phyloP scores from a whole-genome alignment of 2,797 vertebrate genomes.

The Falco cherrug region DNA sequence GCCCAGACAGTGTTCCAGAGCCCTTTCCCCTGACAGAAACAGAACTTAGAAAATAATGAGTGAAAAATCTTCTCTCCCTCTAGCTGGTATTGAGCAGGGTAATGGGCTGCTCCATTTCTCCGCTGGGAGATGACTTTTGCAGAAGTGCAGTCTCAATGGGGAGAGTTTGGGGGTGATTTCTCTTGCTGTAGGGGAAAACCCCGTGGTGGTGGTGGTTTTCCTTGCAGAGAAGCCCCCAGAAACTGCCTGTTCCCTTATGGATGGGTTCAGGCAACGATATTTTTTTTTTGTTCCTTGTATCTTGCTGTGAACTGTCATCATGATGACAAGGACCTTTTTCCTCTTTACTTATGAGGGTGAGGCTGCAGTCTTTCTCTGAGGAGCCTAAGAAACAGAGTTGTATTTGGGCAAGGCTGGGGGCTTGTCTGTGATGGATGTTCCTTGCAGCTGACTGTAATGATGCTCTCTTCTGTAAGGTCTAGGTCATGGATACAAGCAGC shows the following conservation, averaged over 20 bases:
- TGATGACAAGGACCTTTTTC: background rate
- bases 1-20: background rate
- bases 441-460: background rate
- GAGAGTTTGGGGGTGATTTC: background rate
- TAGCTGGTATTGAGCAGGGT: background rate
- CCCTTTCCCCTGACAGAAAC: background rate
- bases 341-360: background rate
- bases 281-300: background rate
- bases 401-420: background rate
- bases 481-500: background rate
- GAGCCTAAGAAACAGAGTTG: background rate
- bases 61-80: background rate
- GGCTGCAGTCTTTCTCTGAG: background rate
- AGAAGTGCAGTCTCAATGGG: background rate
- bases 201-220: background rate
- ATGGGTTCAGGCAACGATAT: background rate
- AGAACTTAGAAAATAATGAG: background rate
- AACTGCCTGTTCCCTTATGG: background rate
- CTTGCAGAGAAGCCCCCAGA: background rate
- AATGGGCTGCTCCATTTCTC: background rate
- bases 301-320: background rate
- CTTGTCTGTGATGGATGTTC: background rate
- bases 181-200: background rate
- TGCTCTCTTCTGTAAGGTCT: background rate
- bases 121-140: background rate